Percentiles rank a stretch among this genome's conserved stretches.
These are phyloP conservation scores for Pelvicachromis taeniatus DNA, from an alignment of 2,113 vertebrate genomes.

Conservation along the genomic window DNA sequence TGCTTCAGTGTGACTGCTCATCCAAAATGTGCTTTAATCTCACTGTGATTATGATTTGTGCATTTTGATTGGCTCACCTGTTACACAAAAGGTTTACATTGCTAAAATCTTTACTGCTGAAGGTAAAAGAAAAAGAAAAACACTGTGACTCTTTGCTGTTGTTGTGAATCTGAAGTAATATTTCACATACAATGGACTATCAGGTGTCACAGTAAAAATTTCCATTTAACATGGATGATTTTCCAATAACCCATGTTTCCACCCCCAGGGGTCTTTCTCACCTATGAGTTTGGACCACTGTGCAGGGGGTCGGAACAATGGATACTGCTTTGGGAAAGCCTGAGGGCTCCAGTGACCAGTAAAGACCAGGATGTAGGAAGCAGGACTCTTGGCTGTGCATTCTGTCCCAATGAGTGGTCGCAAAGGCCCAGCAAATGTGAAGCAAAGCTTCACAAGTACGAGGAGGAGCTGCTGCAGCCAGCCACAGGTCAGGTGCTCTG, in stretches of 20 bases:
- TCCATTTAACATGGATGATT: background rate
- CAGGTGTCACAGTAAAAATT: background rate
- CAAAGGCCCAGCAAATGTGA: constrained; percentile 51
- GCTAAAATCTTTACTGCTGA: background rate
- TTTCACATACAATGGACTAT: background rate
- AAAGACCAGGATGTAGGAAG: constrained; percentile 78
- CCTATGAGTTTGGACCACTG: constrained; percentile 82
- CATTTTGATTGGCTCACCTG: background rate
- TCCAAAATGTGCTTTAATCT: background rate
- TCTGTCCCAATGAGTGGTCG: constrained; percentile 53
- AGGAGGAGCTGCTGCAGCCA: constrained; percentile 71
- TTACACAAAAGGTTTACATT: background rate
- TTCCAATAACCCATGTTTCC: background rate
- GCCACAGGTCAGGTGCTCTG: constrained; percentile 53
- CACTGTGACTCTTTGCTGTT: background rate
- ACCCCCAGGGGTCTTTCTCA: constrained; percentile 38
- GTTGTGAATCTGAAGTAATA: background rate
- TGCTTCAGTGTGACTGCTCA: background rate
- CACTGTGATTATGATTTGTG: background rate
- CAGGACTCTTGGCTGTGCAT: constrained; percentile 71
- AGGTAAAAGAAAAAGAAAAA: background rate
- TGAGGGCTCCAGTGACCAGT: constrained; percentile 77
- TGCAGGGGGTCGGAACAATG: constrained; percentile 76
- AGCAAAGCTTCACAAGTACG: constrained; percentile 60
- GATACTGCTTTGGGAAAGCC: constrained; percentile 80